phyloP scores from a whole-genome alignment of 2,888 invertebrate species.

The Sicus ferrugineus region DNA sequence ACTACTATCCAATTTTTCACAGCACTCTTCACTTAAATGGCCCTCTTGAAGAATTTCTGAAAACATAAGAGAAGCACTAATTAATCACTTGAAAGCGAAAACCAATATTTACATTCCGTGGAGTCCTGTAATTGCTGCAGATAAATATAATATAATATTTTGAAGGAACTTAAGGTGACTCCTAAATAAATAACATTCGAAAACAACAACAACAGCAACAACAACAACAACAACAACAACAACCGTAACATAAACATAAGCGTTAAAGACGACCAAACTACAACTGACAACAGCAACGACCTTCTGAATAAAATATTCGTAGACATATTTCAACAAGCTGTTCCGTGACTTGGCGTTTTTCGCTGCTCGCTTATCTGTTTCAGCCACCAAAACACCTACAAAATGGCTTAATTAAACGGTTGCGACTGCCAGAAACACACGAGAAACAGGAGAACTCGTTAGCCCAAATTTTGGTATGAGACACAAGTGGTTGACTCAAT shows the following conservation, averaged over 20 bases:
- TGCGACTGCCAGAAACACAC: slow-evolving; percentile 10
- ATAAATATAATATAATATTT: slow-evolving; percentile 4
- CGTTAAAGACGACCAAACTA: slow-evolving; percentile 1
- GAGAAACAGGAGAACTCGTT: neutral
- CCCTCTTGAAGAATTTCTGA: no score
- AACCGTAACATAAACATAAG: neutral
- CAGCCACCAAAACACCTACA: neutral
- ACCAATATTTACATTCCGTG: neutral
- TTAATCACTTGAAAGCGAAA: neutral
- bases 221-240: slow-evolving; percentile 21
- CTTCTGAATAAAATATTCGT: neutral
- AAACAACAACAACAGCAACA: no score
- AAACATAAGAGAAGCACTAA: neutral
- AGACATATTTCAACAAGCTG: neutral
- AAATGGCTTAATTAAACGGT: slow-evolving; percentile 29
- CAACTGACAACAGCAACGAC: slow-evolving; percentile 8
- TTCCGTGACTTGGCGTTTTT: neutral
- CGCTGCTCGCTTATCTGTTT: neutral
- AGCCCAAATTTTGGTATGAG: neutral
- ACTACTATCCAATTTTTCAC: neutral
- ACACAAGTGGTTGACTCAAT: neutral
- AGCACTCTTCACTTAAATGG: no score
- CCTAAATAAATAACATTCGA: slow-evolving; percentile 31
- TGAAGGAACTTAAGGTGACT: neutral
- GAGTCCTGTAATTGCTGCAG: neutral